These are phyloP conservation scores for Sapajus apella DNA, from an alignment of 2,113 vertebrate species.

Conservation along the genomic window DNA sequence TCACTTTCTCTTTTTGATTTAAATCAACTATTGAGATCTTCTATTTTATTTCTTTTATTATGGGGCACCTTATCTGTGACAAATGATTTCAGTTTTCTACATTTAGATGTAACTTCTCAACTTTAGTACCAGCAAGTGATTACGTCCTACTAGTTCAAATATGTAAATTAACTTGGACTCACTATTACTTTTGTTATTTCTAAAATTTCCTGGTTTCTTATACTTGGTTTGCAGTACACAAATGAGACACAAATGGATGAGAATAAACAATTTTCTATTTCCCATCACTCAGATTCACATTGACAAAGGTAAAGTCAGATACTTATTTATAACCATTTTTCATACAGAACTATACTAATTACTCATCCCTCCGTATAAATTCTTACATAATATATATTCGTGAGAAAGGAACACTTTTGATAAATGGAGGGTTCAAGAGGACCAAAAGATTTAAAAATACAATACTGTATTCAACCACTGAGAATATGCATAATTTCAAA, in stretches of 20 bases:
- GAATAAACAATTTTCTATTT: not conserved
- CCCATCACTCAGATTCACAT: not conserved
- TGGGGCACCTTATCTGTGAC: not conserved
- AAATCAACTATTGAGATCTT: conserved; percentile 23
- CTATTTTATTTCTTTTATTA: not conserved
- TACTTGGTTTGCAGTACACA: not conserved
- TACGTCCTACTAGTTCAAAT: not conserved
- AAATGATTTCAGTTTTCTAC: not conserved
- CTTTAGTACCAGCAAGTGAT: not conserved
- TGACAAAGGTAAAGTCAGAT: not conserved
- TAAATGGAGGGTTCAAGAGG: not conserved
- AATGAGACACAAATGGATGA: not conserved
- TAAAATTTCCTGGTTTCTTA: not conserved
- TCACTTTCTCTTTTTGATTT: not conserved
- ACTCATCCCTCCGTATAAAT: not conserved
- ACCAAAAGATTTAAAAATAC: not conserved
- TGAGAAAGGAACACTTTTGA: not conserved
- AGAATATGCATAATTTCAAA: not conserved
- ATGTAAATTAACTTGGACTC: not conserved
- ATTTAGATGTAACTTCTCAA: not conserved
- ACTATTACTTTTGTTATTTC: conserved; percentile 19
- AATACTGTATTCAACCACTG: not conserved
- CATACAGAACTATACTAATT: not conserved
- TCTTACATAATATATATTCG: not conserved
- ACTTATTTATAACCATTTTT: not conserved